Base-by-base conservation (phyloP, 2,888 invertebrate species). In the Drosophila testacea region DNA sequence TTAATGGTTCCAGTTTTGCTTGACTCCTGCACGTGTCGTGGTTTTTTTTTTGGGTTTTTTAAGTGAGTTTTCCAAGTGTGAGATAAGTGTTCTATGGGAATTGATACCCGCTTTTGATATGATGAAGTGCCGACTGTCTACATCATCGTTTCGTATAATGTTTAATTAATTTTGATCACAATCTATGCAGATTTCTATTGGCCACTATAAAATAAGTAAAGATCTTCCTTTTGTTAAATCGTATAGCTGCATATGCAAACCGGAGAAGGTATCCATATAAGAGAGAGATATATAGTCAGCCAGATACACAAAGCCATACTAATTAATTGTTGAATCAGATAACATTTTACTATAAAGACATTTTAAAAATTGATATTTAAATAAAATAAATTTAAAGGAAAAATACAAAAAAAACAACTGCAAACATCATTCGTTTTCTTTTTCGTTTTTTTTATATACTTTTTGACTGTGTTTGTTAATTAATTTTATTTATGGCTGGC, bases 311-410 rank as follows among this genome's bases (percentile, higher is more conserved):
- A 78, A 81, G 71, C 75, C 73, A 65, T 62, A 70, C 74, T 82
- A 86, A 86, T 86, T 86, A 86, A 86, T 89, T 89, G 88, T 70
- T 69, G 62, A 77, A 86, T 86, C 85, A 85, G 85, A 86, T 86
- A 86, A 75, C 70, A 62, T 70, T 81, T 71, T 68, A 77, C 81
- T 85, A 88, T 89, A 65, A 85, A 86, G 85, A 86, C 85, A 80
- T 86, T 89, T 56, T 68, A 79, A 56, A 83, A 83, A 86, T 83
- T 69, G 75, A 78, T 84, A 79, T 82, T 78, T 85, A 71, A 89
- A 83, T 65, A 55, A 74, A 88, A 87, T 75, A 69, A 70, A 83
- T 80, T 77, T 39, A 39, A 66, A 38, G 63, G 36, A 67, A 68
- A 34, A 55, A 60, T 36, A 62, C 13, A 48, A 56, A 30, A 57